These are phyloP conservation scores for Oxyura jamaicensis DNA, from an alignment of 2,113 vertebrate genomes.

Conservation along the genomic window DNA sequence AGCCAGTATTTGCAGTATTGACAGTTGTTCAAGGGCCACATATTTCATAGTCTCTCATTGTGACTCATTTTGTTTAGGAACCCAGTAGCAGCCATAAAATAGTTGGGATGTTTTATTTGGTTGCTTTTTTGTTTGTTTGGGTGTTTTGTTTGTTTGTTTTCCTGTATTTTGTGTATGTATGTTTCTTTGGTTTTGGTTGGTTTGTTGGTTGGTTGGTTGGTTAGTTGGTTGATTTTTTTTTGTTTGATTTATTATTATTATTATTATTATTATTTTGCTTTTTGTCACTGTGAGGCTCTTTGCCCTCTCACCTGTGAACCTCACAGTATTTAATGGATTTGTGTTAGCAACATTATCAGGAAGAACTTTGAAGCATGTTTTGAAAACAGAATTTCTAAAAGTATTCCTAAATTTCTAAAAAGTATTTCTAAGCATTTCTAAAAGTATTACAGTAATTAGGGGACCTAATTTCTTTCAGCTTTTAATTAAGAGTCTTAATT, in stretches of 20 bases:
- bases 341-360: not conserved
- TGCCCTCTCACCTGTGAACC: not conserved
- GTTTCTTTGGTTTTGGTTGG: no score
- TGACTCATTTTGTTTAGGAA: not conserved
- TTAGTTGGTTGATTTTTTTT: not conserved
- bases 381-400: conserved; percentile 43
- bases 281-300: not conserved
- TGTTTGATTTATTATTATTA: not conserved
- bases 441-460: conserved; percentile 2
- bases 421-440: not conserved
- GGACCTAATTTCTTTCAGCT: not conserved
- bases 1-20: not conserved
- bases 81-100: not conserved
- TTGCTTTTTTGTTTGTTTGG: not conserved
- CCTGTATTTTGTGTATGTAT: no score
- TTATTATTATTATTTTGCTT: not conserved
- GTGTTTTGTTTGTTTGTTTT: not conserved
- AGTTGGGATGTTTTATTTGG: not conserved
- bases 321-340: not conserved
- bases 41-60: not conserved
- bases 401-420: not conserved
- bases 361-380: not conserved
- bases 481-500: conserved; percentile 48
- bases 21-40: not conserved
- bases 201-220: no score